Base-by-base conservation (phyloP, 1,140 invertebrate genomes). In the Chionoecetes opilio region DNA sequence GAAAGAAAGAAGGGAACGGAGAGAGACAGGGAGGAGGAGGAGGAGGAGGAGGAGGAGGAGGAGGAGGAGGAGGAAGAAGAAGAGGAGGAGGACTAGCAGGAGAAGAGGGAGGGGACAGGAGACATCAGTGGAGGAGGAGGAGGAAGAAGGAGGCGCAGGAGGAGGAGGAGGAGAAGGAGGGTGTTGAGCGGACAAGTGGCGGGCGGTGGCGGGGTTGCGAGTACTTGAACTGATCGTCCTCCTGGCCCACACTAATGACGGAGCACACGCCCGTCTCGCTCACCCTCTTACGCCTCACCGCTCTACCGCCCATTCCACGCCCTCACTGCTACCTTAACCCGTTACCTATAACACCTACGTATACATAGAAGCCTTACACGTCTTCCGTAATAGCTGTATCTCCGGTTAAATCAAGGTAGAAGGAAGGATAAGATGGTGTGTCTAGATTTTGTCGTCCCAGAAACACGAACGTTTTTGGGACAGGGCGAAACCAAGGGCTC, bases 151-250 rank as follows among this genome's bases (percentile, higher is more conserved):
- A 82, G 53, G 3, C 35, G 75, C 11, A 35, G 75, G 75, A 21
- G 90, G 90, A 34, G 6, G 29, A 37, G 90, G 31, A 41, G 82
- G n/a, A 53, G 38, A n/a, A 29, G 38, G 9, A 82, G 75, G 32
- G 92, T 93, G 92, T 84, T 87, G 93, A 94, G 93, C 93, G 93
- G 93, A 94, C 93, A 94, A 94, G 93, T 94, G 93, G 93, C 93
- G 93, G 93, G 93, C 38, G 85, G 53, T 53, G 46, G 93, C n/a
- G 53, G 63, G 53, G 46, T 90, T 34, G 87, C 26, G 32, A 35
- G 46, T 89, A 87, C 93, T 94, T 94, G 34, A 94, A 82, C 93
- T 94, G 93, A 94, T 94, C 93, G 93, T 90, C 93, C 46, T 90
- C 53, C 46, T 38, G 93, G 93, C 34, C 63, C 34, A 94, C 93